These are phyloP conservation scores for Xiphophorus birchmanni DNA, from an alignment of 2,797 vertebrate species.

Conservation along the genomic window DNA sequence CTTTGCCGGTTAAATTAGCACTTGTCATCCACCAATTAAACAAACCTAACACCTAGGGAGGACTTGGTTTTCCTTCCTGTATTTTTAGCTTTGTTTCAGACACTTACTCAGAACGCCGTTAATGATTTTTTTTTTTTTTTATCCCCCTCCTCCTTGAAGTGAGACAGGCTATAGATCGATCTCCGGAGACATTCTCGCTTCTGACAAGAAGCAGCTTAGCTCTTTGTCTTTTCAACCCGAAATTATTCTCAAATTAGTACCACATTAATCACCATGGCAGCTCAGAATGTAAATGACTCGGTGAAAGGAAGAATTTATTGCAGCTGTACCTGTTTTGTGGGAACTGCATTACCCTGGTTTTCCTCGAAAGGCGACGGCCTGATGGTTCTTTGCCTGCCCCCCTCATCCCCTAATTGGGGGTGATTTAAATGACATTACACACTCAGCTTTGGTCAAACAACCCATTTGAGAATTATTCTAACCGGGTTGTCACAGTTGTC, in stretches of 20 bases:
- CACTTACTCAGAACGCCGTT: constrained; percentile 36
- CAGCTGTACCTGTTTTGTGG: constrained; percentile 44
- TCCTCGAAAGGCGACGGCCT: constrained; percentile 34
- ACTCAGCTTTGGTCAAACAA: constrained; percentile 38
- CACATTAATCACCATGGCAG: constrained; percentile 76
- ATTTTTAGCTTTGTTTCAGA: constrained; percentile 55
- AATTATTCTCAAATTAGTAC: constrained; percentile 77
- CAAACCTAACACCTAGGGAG: constrained; percentile 36
- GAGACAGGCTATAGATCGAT: constrained; percentile 40
- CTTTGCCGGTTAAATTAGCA: constrained; percentile 63
- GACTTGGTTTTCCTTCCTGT: constrained; percentile 25
- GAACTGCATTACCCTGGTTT: constrained; percentile 38
- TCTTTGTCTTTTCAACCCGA: constrained; percentile 64
- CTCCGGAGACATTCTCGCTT: constrained; percentile 48
- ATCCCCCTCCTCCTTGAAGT: constrained; percentile 13
- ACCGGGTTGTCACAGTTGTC: constrained; percentile 48
- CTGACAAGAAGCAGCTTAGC: constrained; percentile 46
- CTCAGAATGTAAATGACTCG: constrained; percentile 69
- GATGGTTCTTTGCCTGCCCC: constrained; percentile 44
- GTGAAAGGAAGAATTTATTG: constrained; percentile 50
- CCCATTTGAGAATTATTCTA: constrained; percentile 57
- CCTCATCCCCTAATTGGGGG: constrained; percentile 42
- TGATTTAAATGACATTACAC: constrained; percentile 52
- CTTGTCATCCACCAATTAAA: constrained; percentile 63
- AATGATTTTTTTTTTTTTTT: constrained; percentile 21